These are phyloP conservation scores for Ophioninae sp. DNA, from an alignment of 2,888 invertebrate species.

Conservation along the genomic window DNA sequence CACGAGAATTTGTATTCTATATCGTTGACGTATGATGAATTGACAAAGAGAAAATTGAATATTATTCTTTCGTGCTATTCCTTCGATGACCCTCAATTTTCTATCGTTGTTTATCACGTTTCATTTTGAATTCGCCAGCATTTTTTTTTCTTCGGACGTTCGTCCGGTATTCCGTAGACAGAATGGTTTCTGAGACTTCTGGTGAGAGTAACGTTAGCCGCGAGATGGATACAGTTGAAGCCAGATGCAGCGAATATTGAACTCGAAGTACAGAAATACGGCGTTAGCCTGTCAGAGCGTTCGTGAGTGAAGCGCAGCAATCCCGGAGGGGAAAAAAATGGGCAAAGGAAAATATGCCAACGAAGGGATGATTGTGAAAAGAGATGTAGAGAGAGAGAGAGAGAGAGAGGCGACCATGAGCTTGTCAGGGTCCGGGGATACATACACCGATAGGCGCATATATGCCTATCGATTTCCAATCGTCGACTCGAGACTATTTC, in stretches of 20 bases:
- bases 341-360: conserved; percentile 35
- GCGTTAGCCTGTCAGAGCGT: conserved; percentile 12
- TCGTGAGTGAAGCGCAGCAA: conserved; percentile 34
- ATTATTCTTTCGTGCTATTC: neutral
- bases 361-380: conserved; percentile 32
- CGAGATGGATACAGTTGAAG: conserved; percentile 22
- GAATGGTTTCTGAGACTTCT: conserved; percentile 26
- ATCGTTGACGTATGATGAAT: neutral
- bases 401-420: conserved; percentile 21
- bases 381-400: conserved; percentile 20
- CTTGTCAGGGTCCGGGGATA: conserved; percentile 31
- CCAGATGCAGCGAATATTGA: conserved; percentile 42
- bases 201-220: neutral
- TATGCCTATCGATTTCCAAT: conserved; percentile 67
- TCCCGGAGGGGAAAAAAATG: conserved; percentile 35
- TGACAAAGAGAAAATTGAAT: neutral
- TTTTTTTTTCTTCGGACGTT: neutral
- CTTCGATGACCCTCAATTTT: neutral
- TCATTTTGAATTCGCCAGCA: neutral
- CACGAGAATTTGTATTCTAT: neutral
- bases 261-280: conserved; percentile 20
- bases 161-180: neutral
- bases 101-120: neutral
- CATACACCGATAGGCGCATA: conserved; percentile 44
- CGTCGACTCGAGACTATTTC: conserved; percentile 63